Evolutionary conservation across 2,113 vertebrate genomes (phyloP).

Genomic region (Pterophyllum scalare): DNA sequence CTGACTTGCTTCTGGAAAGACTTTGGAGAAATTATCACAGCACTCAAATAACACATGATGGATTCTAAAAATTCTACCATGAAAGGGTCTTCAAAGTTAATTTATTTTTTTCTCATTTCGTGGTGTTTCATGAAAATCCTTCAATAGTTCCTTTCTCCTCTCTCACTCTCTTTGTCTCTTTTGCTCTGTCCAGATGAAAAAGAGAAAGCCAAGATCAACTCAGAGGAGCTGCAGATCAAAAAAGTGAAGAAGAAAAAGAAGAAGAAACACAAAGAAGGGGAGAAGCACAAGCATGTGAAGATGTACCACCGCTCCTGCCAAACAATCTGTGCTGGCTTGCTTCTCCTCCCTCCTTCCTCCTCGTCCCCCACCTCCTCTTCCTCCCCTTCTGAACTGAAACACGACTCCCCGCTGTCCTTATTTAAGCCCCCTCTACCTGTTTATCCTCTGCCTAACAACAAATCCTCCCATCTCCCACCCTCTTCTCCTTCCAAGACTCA

Average conservation of each 20-base stretch:
- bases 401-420: slow-evolving; percentile 49
- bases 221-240: slow-evolving; percentile 93
- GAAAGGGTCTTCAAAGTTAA: neutral
- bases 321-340: slow-evolving; percentile 90
- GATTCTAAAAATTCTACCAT: neutral
- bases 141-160: neutral
- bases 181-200: slow-evolving; percentile 84
- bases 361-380: slow-evolving; percentile 29
- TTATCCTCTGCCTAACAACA: slow-evolving; percentile 63
- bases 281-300: slow-evolving; percentile 94
- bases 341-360: slow-evolving; percentile 80
- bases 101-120: neutral
- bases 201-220: slow-evolving; percentile 88
- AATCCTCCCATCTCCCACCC: slow-evolving; percentile 44
- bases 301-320: slow-evolving; percentile 97
- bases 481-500: slow-evolving; percentile 21
- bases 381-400: slow-evolving; percentile 27
- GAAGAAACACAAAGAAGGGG: slow-evolving; percentile 99
- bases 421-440: slow-evolving; percentile 86
- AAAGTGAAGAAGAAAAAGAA: slow-evolving; percentile 99
- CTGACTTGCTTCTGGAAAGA: neutral
- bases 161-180: slow-evolving; percentile 24
- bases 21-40: neutral
- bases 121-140: neutral
- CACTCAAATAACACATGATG: slow-evolving; percentile 5